Base-by-base conservation (phyloP, 2,797 vertebrate species). In the Semotilus atromaculatus region DNA sequence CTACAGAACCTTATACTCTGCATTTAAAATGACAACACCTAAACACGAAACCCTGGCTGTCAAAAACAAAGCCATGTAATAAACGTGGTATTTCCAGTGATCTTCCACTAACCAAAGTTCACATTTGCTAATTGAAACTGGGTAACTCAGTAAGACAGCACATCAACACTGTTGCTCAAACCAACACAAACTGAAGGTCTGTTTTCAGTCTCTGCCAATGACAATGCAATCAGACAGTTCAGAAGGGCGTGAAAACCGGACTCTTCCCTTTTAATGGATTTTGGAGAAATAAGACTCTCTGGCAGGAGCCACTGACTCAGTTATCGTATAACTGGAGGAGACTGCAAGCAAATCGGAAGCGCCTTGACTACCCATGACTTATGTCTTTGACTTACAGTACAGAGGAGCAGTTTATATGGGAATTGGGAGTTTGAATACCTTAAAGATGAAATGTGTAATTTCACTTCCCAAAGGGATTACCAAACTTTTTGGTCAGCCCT, bases 181-280 rank as follows among this genome's bases (percentile, higher is more conserved):
- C 66, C 19, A 66, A 82, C 48, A 36, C 66, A 38, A 71, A 84
- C 81, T 43, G 68, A 77, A 86, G 66, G 19, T n/a, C 45, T 14
- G 19, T 26, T 51, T 26, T 62, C 45, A 23, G 53, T 78, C 84
- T 89, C 72, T 68, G 73, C 82, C 66, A 43, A 84, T 64, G 43
- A 79, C 81, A 75, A 85, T 86, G 48, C 82, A 89, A 88, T 89
- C 88, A 89, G 85, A 45, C 29, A 45, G 76, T 80, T 86, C 78
- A 81, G 81, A 87, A 70, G 70, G 85, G 86, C 45, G 36, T 85
- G 83, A 88, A 89, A 86, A 81, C 75, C 70, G 10, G 72, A 88
- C 82, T 55, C 75, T 48, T 79, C 79, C 73, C 75, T 82, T 78
- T 86, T 78, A 89, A 85, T 86, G 82, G 66, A 67, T 86, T 86